A percentile compares a stretch with the other conserved stretches of the same genome.
Evolutionary conservation across 2,113 vertebrate species (phyloP).

Genomic region (Sphaerodactylus townsendi): DNA sequence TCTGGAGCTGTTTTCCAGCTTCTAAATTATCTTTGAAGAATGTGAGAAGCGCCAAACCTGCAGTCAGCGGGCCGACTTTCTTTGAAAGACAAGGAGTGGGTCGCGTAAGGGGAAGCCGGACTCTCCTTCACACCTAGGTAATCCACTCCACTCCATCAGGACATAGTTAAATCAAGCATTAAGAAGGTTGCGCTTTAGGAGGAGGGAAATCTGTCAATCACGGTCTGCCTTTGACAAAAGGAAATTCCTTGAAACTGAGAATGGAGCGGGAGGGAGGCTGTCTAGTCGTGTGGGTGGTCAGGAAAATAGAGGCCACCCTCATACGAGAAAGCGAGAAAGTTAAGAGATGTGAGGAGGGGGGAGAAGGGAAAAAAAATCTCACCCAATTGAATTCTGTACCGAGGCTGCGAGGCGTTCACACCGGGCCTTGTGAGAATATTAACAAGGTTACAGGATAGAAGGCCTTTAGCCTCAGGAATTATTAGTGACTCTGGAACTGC

Average conservation of each 20-base stretch:
- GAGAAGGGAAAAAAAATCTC: conserved; percentile 22
- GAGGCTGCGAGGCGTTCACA: conserved; percentile 81
- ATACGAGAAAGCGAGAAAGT: conserved; percentile 67
- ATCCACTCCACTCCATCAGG: conserved; percentile 74
- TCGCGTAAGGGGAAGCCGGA: conserved; percentile 45
- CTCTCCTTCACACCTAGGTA: conserved; percentile 75
- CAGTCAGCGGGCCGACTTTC: background rate
- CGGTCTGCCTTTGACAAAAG: conserved; percentile 83
- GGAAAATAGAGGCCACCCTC: conserved; percentile 86
- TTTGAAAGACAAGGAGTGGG: conserved; percentile 15
- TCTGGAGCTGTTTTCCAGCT: conserved; percentile 30
- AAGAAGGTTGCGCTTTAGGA: conserved; percentile 77
- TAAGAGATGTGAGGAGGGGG: conserved; percentile 53
- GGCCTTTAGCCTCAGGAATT: conserved; percentile 87
- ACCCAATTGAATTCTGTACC: conserved; percentile 81
- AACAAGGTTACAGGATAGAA: conserved; percentile 81
- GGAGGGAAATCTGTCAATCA: conserved; percentile 82
- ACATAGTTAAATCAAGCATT: conserved; percentile 79
- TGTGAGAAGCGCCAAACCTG: background rate
- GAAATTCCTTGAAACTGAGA: conserved; percentile 85
- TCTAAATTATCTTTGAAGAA: conserved; percentile 34
- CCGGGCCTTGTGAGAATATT: conserved; percentile 85
- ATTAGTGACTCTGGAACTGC: conserved; percentile 98
- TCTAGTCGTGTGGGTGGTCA: conserved; percentile 87
- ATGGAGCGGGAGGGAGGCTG: conserved; percentile 77